Conservation (phyloP, 2,113 vertebrate genomes). For the Crotalus tigris region DNA sequence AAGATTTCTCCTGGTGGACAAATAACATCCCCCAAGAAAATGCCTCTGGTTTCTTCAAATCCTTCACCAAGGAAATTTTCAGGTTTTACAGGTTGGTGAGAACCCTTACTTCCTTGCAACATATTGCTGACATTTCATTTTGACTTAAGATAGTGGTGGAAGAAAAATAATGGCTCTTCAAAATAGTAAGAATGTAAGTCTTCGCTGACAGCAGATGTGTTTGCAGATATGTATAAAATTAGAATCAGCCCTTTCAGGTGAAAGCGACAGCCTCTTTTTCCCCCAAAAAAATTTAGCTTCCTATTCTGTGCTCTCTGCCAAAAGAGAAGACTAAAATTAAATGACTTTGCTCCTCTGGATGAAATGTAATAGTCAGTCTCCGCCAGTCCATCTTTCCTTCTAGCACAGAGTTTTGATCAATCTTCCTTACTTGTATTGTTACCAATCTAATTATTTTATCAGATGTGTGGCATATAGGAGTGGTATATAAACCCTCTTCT, state of each 20-base stretch:
- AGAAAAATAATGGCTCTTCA: not conserved
- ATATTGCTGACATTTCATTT: not conserved
- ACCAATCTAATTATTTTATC: not conserved
- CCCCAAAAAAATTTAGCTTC: too few species aligned
- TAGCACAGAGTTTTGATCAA: not conserved
- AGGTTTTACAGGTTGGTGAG: slow-evolving; percentile 85
- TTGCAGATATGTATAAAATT: not conserved
- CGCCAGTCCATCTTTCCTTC: too few species aligned
- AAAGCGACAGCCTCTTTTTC: too few species aligned
- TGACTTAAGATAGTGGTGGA: not conserved
- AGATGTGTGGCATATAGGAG: not conserved
- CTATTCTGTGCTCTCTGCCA: too few species aligned
- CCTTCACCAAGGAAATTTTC: slow-evolving; percentile 94
- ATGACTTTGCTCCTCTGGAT: too few species aligned
- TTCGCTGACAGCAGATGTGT: not conserved
- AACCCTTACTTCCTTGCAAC: not conserved
- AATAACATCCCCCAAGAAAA: slow-evolving; percentile 70
- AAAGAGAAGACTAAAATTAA: too few species aligned
- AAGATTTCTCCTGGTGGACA: slow-evolving; percentile 79
- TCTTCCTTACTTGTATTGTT: not conserved
- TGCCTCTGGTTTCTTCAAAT: slow-evolving; percentile 54
- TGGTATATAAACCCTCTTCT: not conserved
- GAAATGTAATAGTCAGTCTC: too few species aligned
- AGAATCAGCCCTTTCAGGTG: too few species aligned
- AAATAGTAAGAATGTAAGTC: not conserved